Base-by-base conservation (phyloP, 2,888 invertebrate species). In the Callimorpha dominula region DNA sequence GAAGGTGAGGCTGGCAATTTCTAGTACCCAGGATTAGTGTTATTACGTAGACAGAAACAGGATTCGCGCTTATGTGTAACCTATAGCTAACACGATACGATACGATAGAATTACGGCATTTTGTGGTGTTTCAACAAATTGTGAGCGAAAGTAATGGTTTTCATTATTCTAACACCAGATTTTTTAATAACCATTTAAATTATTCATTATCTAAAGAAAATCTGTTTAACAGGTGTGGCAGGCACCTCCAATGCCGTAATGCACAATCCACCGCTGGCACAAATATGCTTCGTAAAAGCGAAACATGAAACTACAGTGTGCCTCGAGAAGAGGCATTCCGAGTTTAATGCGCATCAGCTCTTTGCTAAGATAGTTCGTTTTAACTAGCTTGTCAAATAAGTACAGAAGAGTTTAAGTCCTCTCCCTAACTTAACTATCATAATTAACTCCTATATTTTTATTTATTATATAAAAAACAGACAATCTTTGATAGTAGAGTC, bases 21-120 rank as follows among this genome's bases (percentile, higher is more conserved):
- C 81, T 75, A 83, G 81, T 77, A 70, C 68, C 74, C 74, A 74
- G 82, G 81, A 83, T 83, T 81, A 83, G 81, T 83, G 80, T 83
- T 83, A 83, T 83, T 83, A 83, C 76, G 74, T 68, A 80, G 73
- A 81, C 76, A 78, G 83, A 68, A 83, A 83, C 83, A 81, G 83
- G 80, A 81, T 78, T 80, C 70, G 74, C 76, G 76, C 78, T 78
- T 73, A 78, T 74, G 81, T 80, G 83, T 81, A 79, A 81, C 71
- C 74, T 77, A 77, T 76, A 63, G 74, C 75, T 80, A 73, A 69
- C 74, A 73, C 70, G n/a, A n/a, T n/a, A n/a, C n/a, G n/a, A 68
- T 80, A 68, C 71, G 74, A 70, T 71, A 75, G 74, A 80, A 72
- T 65, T 65, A 20, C 70, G 64, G 73, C 71, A 74, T 78, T 31